Evolutionary conservation across 2,113 vertebrate species (phyloP), one percentile per base, ranked within the genome.

Genomic region (Archilochus colubris): DNA sequence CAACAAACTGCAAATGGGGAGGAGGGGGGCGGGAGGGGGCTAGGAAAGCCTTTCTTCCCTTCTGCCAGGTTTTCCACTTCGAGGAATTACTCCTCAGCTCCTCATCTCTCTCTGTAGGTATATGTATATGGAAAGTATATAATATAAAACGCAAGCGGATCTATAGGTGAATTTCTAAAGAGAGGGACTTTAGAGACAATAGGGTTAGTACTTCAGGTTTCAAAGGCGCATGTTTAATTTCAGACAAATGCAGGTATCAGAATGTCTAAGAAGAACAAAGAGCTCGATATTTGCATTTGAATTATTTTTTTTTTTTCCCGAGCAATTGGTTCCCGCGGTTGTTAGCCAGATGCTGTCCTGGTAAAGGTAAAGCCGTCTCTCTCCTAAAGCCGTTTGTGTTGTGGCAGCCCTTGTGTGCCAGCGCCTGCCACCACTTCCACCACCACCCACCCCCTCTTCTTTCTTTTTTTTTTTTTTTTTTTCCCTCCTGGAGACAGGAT

Each of bases 1-100:
- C 98, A 97, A 98, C 96, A 97, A 98, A 98, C 97, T 98, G 98
- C 97, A 98, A 98, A 98, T 96, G 97, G 97, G 86, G 92, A 94
- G 68, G 82, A 92, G 86, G 88, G 95, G 63, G 77, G 93, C 91
- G 96, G 87, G 89, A 95, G 64, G 64, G 95, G 86, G 85, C 81
- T 51, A 79, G 96, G 93, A 82, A 93, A 98, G 98, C 98, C 97
- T 98, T 97, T 97, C 97, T 98, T 97, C 95, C 97, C 98, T 97
- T 97, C 79, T 85, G 91, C 96, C 91, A 96, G 94, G 94, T 96
- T 97, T 96, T 92, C 89, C 94, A 96, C 96, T 98, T 97, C 93
- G 77, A 97, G 96, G 95, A 97, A 97, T 97, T 94, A 95, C 91
- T 95, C 86, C 85, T 94, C 86, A 78, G 91, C 82, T 94, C 87